These are phyloP conservation scores for Zosterops japonicus DNA, from an alignment of 2,113 vertebrate genomes.

Conservation along the genomic window DNA sequence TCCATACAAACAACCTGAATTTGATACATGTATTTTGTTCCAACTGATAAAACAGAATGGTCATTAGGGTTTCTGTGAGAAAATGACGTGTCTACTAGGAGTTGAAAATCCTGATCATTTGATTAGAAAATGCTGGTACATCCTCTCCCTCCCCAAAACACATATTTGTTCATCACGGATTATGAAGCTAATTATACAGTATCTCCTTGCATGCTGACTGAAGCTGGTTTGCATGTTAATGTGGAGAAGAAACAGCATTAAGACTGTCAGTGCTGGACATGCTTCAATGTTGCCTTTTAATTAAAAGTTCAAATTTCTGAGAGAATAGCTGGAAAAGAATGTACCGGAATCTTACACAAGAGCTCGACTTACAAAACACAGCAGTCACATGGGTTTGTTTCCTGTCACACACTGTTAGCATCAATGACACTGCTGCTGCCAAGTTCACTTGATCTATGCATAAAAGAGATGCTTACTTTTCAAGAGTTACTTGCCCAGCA, in stretches of 20 bases:
- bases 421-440: constrained; percentile 75
- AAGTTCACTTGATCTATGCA: constrained; percentile 75
- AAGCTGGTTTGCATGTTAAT: constrained; percentile 72
- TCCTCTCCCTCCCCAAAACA: constrained; percentile 41
- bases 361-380: constrained; percentile 74
- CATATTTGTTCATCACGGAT: constrained; percentile 46
- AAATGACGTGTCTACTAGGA: neutral
- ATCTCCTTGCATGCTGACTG: constrained; percentile 59
- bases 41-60: neutral
- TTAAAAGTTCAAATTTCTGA: constrained; percentile 72
- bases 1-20: neutral
- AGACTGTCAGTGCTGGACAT: constrained; percentile 62
- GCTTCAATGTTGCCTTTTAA: constrained; percentile 74
- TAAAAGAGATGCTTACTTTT: constrained; percentile 75
- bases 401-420: constrained; percentile 79
- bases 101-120: neutral
- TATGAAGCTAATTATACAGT: constrained; percentile 59
- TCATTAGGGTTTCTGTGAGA: neutral
- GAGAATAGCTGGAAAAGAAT: constrained; percentile 74
- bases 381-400: constrained; percentile 76
- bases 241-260: constrained; percentile 63
- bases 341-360: constrained; percentile 77
- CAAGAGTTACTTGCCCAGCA: constrained; percentile 67
- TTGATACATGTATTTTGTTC: neutral
- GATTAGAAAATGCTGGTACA: constrained; percentile 4